Conservation (phyloP, 1,140 invertebrate genomes). For the Lepidurus apus region DNA sequence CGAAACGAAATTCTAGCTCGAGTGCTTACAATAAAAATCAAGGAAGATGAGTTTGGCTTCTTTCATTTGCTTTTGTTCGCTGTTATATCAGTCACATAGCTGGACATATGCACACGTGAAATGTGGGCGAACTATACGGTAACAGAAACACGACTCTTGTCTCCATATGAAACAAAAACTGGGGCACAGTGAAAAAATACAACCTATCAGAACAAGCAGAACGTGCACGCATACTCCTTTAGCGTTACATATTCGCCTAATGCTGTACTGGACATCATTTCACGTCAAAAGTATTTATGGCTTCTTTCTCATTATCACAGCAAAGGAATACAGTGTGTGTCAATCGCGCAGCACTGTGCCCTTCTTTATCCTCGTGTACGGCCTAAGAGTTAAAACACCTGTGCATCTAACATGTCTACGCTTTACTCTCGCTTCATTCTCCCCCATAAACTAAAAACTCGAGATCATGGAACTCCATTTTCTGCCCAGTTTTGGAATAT, state of each 20-base stretch:
- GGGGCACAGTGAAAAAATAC: slow-evolving; percentile 18
- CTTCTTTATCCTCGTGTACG: not conserved
- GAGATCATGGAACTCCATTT: not conserved
- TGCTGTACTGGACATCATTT: not conserved
- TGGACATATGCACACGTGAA: not conserved
- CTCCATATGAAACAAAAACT: not conserved
- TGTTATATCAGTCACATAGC: not conserved
- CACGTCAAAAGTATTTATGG: not conserved
- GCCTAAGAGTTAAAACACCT: not conserved
- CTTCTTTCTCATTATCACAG: not conserved
- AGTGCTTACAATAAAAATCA: not conserved
- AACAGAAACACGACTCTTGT: not conserved
- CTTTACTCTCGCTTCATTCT: not conserved
- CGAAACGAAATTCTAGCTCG: not conserved
- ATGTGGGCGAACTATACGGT: not conserved
- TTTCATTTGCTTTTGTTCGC: not conserved
- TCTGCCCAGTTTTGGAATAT: not conserved
- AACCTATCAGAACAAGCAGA: not conserved
- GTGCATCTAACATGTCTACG: not conserved
- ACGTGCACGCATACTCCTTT: not conserved
- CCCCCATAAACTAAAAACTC: not conserved
- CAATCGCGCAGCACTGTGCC: not conserved
- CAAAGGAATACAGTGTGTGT: slow-evolving; percentile 8
- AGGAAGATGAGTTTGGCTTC: not conserved
- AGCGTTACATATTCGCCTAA: not conserved